A percentile compares a stretch with the other conserved stretches of the same genome.
Evolutionary conservation across 53 echinoderm and acorn worm genomes (phyloP).

Genomic region (Patiria pectinifera): DNA sequence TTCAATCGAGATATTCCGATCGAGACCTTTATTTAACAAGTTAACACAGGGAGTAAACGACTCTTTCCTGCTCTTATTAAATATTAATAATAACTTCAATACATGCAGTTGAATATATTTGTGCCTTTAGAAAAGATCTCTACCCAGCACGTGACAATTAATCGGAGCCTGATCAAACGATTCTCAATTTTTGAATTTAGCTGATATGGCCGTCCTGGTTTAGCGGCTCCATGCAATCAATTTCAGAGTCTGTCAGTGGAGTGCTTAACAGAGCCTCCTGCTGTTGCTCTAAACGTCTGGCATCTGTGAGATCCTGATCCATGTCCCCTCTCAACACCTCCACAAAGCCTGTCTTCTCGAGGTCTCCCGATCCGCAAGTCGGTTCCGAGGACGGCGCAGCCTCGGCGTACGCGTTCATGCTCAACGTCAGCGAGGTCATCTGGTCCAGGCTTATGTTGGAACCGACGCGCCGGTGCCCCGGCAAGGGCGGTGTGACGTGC

Average conservation of each 20-base stretch:
- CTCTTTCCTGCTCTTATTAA: too few species aligned
- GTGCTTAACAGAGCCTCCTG: constrained; percentile 28
- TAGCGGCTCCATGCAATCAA: constrained; percentile 64
- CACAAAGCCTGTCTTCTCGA: constrained; percentile 35
- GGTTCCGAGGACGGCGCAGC: not conserved
- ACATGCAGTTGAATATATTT: too few species aligned
- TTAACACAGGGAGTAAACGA: too few species aligned
- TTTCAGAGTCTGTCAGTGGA: constrained; percentile 71
- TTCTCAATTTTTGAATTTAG: not conserved
- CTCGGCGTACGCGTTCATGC: constrained; percentile 53
- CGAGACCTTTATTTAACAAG: too few species aligned
- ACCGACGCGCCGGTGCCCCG: constrained; percentile 34
- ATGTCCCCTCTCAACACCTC: constrained; percentile 27
- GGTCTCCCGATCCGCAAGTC: constrained; percentile 21
- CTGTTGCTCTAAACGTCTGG: not conserved
- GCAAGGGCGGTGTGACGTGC: not conserved
- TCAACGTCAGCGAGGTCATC: constrained; percentile 64
- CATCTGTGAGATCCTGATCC: not conserved
- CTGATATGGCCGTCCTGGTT: constrained; percentile 26
- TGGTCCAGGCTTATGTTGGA: constrained; percentile 65
- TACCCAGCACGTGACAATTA: too few species aligned
- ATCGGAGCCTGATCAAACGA: not conserved
- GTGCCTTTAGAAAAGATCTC: too few species aligned
- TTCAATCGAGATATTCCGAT: too few species aligned
- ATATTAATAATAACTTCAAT: too few species aligned